Evolutionary conservation across 2,888 invertebrate genomes (phyloP), one percentile per base, ranked within the genome.

Genomic region (Ornithoptera priamus): DNA sequence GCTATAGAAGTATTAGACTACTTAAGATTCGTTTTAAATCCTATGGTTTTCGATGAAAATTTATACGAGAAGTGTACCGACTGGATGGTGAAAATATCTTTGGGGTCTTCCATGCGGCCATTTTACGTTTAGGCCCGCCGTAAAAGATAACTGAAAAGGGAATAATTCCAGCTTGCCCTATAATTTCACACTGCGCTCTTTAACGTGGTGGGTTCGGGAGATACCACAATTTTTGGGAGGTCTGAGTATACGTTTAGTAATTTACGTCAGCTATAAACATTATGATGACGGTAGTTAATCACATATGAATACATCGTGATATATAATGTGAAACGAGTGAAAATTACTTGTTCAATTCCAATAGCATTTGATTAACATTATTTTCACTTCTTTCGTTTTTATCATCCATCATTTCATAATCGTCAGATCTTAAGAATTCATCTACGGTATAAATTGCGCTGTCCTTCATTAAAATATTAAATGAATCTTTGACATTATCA

Each of bases 61-160:
- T 69, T 86, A 73, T 78, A 84, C 75, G 78, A 90, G 82, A 84
- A 86, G 85, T 89, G 95, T 75, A 88, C 93, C 24, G 87, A 90
- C 62, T 95, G 94, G 90, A 89, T 94, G 72, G 83, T 92, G n/a
- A 94, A 94, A 77, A 94, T 96, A 76, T 93, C 94, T 62, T 85
- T 95, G 1, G 22, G 22, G 22, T 22, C 22, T 22, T 22, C 22
- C 22, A 22, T 22, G 22, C 39, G 8, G 7, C 39, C 39, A 39
- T 8, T 36, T 10, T 39, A 1, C 1, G 10, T 10, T 39, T 39
- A 39, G 39, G 39, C 1, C 8, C 10, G 39, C 7, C 39, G 39
- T 39, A 39, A 39, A 39, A 39, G 10, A 10, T 10, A 10, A 39
- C 10, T 10, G 10, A 39, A 10, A 10, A 39, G 10, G 39, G 10